Percentiles rank a stretch among this genome's conserved stretches.
Evolutionary conservation across 2,113 vertebrate genomes (phyloP).

Genomic region (Gallinago jamesoni): DNA sequence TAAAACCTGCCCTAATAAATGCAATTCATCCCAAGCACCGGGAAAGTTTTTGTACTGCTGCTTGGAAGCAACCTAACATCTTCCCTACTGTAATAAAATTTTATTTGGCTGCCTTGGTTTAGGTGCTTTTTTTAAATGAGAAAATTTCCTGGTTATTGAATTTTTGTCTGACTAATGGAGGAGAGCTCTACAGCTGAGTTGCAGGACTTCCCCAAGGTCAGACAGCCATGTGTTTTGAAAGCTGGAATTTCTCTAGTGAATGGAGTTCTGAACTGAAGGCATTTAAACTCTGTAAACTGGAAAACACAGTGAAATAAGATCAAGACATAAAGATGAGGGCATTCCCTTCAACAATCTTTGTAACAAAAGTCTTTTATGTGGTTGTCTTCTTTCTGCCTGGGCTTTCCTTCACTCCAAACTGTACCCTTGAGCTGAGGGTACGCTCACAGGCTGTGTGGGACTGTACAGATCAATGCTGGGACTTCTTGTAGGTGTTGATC

Average conservation of each 20-base stretch:
- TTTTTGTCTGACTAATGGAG: conserved; percentile 32
- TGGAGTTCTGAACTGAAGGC: background rate
- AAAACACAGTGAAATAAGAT: background rate
- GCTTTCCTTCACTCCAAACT: background rate
- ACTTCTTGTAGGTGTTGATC: background rate
- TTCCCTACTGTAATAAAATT: background rate
- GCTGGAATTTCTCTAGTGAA: background rate
- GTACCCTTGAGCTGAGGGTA: background rate
- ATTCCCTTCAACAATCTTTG: background rate
- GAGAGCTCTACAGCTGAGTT: background rate
- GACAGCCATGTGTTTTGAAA: background rate
- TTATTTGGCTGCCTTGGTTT: background rate
- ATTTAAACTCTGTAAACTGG: background rate
- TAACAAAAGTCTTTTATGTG: background rate
- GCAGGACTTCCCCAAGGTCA: conserved; percentile 42
- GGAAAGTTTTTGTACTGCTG: background rate
- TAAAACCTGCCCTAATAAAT: background rate
- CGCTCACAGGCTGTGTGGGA: background rate
- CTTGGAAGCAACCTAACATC: background rate
- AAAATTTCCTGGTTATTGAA: conserved; percentile 60
- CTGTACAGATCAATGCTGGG: background rate
- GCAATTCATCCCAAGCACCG: background rate
- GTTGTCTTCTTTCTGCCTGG: background rate
- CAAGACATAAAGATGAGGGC: background rate
- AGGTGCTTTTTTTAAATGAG: conserved; percentile 56